These are phyloP conservation scores for Darevskia nairensis DNA, from an alignment of 2,797 vertebrate genomes.

Conservation along the genomic window DNA sequence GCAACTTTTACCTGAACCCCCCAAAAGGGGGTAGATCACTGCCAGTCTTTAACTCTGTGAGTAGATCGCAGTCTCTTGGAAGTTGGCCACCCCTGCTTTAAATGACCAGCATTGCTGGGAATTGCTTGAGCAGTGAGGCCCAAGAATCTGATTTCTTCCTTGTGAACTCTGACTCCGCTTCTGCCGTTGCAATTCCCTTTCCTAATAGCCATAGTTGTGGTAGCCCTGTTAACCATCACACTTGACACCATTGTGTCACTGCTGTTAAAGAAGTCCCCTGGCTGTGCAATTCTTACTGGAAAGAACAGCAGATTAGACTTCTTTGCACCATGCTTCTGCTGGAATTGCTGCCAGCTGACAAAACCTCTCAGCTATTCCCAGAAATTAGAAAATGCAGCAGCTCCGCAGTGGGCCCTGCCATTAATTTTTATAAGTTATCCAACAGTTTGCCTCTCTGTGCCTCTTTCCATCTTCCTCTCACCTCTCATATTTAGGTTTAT, in stretches of 20 bases:
- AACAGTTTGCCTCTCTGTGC: neutral
- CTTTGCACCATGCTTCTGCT: conserved; percentile 17
- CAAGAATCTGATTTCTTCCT: conserved; percentile 18
- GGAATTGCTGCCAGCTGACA: conserved; percentile 25
- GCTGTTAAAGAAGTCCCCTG: conserved; percentile 16
- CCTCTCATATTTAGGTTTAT: conserved; percentile 11
- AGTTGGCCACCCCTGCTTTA: neutral
- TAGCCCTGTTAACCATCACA: neutral
- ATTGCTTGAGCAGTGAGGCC: neutral
- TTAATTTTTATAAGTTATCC: conserved; percentile 43
- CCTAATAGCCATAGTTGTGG: conserved; percentile 37
- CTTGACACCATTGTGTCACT: conserved; percentile 36
- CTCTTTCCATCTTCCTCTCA: neutral
- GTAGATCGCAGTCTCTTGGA: too few species aligned
- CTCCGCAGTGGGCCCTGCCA: neutral
- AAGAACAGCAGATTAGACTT: conserved; percentile 13
- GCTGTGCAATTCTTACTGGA: neutral
- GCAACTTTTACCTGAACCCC: too few species aligned
- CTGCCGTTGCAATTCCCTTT: conserved; percentile 33
- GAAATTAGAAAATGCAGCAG: conserved; percentile 36
- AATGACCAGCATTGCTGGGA: neutral
- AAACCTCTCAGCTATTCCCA: conserved; percentile 44
- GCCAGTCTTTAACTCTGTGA: too few species aligned
- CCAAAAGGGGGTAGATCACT: too few species aligned
- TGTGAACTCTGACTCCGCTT: conserved; percentile 23